Percentiles rank a stretch among this genome's conserved stretches.
Conservation (phyloP, 2,113 vertebrate genomes). For the Maccullochella peelii region DNA sequence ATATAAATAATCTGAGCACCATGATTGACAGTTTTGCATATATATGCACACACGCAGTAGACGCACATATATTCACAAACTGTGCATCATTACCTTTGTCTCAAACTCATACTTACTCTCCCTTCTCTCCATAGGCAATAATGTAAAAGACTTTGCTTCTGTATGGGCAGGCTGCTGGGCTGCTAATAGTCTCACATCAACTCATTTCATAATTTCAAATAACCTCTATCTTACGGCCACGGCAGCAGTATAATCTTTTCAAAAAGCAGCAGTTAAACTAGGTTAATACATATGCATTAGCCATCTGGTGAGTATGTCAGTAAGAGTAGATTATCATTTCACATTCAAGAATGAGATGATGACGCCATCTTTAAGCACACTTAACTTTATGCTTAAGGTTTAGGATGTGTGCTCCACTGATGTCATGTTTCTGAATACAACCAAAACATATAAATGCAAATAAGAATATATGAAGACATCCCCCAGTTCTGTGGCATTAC, state of each 20-base stretch:
- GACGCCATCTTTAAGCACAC: constrained; percentile 38
- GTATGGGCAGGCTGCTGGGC: background rate
- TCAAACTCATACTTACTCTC: background rate
- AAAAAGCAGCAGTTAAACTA: constrained; percentile 46
- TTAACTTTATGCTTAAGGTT: constrained; percentile 24
- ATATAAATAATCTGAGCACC: background rate
- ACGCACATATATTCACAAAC: background rate
- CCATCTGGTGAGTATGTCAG: constrained; percentile 46
- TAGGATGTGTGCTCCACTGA: background rate
- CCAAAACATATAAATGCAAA: background rate
- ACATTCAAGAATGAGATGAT: constrained; percentile 21
- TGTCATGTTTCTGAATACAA: background rate
- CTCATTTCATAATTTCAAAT: constrained; percentile 41
- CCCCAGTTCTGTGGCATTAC: background rate
- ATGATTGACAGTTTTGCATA: constrained; percentile 34
- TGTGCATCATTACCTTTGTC: constrained; percentile 27
- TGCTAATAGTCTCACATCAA: constrained; percentile 25
- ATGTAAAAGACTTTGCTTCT: constrained; percentile 28
- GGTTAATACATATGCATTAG: constrained; percentile 63
- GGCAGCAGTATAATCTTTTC: constrained; percentile 28
- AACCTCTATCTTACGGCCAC: constrained; percentile 37
- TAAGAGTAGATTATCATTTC: constrained; percentile 43
- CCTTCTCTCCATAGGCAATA: background rate
- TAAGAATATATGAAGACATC: background rate
- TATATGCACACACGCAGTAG: background rate